Conservation (phyloP, 2,888 invertebrate species). For the Beris morrisii region DNA sequence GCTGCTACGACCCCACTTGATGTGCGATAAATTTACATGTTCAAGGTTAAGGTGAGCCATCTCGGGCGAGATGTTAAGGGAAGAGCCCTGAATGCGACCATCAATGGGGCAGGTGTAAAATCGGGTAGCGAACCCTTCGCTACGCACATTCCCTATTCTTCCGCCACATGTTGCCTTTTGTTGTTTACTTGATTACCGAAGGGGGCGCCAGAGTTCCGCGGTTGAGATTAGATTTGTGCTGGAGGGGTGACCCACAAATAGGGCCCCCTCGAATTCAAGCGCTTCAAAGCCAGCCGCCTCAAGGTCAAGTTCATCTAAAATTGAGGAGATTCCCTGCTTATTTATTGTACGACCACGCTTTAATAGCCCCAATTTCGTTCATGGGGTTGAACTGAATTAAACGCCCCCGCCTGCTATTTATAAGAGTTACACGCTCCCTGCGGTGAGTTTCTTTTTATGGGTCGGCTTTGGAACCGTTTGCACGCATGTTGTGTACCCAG, state of each 20-base stretch:
- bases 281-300: slow-evolving; percentile 10
- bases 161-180: slow-evolving; percentile 9
- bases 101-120: slow-evolving; percentile 20
- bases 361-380: no score
- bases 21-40: slow-evolving; percentile 38
- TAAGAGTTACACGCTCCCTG: background rate
- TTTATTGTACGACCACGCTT: no score
- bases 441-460: slow-evolving; percentile 3
- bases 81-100: slow-evolving; percentile 3
- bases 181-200: slow-evolving; percentile 17
- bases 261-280: slow-evolving; percentile 5
- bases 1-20: slow-evolving; percentile 16
- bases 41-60: slow-evolving; percentile 39
- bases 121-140: background rate
- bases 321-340: no score
- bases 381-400: no score
- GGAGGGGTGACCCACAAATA: slow-evolving; percentile 8
- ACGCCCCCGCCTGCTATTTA: no score
- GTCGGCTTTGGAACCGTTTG: background rate
- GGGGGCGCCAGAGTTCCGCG: slow-evolving; percentile 17
- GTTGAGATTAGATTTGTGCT: slow-evolving; percentile 9
- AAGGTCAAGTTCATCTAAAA: slow-evolving; percentile 25
- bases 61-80: no score
- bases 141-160: slow-evolving; percentile 20
- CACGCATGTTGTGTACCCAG: slow-evolving; percentile 20